Percentiles rank a stretch among this genome's conserved stretches.
Evolutionary conservation across 30 jellyfish, hydroid and myxozoan genomes (phyloP).

Genomic region (Clytia hemisphaerica): DNA sequence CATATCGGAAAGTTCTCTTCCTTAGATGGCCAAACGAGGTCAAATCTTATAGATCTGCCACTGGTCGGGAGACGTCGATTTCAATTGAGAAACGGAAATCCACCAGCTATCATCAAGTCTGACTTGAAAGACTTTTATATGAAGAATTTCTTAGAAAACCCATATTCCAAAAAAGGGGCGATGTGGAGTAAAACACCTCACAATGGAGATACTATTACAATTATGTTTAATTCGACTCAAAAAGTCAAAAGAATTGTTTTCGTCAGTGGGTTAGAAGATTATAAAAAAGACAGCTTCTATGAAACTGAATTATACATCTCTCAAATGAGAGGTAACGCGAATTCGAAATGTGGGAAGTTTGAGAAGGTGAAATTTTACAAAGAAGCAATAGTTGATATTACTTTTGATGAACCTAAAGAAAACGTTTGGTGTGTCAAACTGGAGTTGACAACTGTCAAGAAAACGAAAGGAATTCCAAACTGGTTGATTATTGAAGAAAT

Average conservation of each 20-base stretch:
- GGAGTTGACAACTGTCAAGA: slow-evolving; percentile 28
- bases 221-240: slow-evolving; percentile 31
- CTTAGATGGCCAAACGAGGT: slow-evolving; percentile 74
- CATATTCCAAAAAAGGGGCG: slow-evolving; percentile 39
- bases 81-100: slow-evolving; percentile 41
- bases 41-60: slow-evolving; percentile 58
- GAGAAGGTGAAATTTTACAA: slow-evolving; percentile 7
- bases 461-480: slow-evolving; percentile 43
- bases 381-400: slow-evolving; percentile 30
- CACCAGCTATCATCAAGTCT: slow-evolving; percentile 48
- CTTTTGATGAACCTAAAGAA: slow-evolving; percentile 2
- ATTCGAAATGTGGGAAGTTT: slow-evolving; percentile 22
- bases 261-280: slow-evolving; percentile 61
- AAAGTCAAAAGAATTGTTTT: slow-evolving; percentile 37
- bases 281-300: slow-evolving; percentile 55
- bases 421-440: slow-evolving; percentile 59
- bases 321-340: no score
- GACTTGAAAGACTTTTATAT: slow-evolving; percentile 46
- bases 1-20: slow-evolving; percentile 89
- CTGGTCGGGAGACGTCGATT: neutral
- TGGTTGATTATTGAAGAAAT: slow-evolving; percentile 83
- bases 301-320: slow-evolving; percentile 58
- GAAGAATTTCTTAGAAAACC: slow-evolving; percentile 32
- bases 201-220: slow-evolving; percentile 50
- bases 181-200: slow-evolving; percentile 68